Base-by-base conservation (phyloP, 2,888 invertebrate genomes). In the Morpho deidamia region DNA sequence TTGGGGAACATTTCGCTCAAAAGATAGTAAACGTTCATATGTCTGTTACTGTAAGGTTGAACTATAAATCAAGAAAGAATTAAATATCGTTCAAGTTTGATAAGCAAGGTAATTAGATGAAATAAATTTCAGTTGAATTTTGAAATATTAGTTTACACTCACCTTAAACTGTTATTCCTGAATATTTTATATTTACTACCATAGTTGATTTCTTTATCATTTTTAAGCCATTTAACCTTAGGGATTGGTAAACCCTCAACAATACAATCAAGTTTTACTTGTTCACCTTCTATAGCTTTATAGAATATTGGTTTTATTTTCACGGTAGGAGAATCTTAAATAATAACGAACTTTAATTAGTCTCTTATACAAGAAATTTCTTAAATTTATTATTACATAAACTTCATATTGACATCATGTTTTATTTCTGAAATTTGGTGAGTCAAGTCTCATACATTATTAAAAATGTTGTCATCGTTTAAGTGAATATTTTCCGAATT, bases 281-380 rank as follows among this genome's bases (percentile, higher is more conserved):
- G 8, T 12, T 43, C 11, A 11, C 32, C 39, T 10, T 34, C 12
- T 7, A 9, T 10, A 54, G 57, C 8, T 55, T 40, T 9, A 12
- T 12, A 7, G 8, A 23, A 23, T 11, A 9, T 40, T 41, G 47
- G 40, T 7, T 10, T 34, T 11, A 33, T 33, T 44, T 59, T 62
- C 11, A 77, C 74, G 12, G 12, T 52, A 4, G 79, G 77, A 7
- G 67, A 63, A 62, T 69, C 80, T 80, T 51, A 41, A 69, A 65
- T 41, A 46, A 51, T 37, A 47, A 7, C 37, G n/a, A 37, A 37
- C 3, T 23, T 23, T 23, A 23, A 23, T 23, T 23, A 23, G 5
- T 23, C 23, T 23, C 23, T 23, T 23, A 23, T 23, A 23, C 4
- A 23, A 23, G 5, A 5, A 23, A 23, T 2, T 23, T 23, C 23